Base-by-base conservation (phyloP, 2,797 vertebrate species). In the Lepus townsendii region DNA sequence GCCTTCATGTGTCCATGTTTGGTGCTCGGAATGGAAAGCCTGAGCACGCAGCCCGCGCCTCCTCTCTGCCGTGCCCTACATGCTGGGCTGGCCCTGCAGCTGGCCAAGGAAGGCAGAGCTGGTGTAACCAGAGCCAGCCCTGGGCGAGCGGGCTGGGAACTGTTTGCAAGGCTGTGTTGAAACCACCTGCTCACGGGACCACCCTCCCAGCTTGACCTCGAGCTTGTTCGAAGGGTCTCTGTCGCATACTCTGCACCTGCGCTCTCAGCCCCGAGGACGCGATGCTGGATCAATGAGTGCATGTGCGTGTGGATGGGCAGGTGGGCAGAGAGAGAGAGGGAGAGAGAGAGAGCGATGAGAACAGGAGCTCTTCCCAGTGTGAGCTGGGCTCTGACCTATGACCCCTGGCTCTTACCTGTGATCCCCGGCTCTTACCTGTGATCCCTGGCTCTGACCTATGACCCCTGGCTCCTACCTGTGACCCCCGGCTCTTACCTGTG, bases 1-100 rank as follows among this genome's bases (percentile, higher is more conserved):
- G 2, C 0, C 26, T 2, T 35, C 30, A 3, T 0, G 66, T 24
- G 27, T 14, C 3, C 5, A 0, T 2, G 12, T n/a, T 20, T 6
- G 54, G 22, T 6, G 35, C 42, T 54, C 1, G 17, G 42, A 5
- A 10, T 27, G 14, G n/a, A 35, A 7, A 32, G 6, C 12, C 12
- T 32, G 69, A 26, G 35, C 11, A 0, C 0, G 1, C 0, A 10
- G 32, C n/a, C 24, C 62, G 19, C 75, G 4, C 60, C 17, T n/a
- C 42, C 66, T 27, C 42, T 52, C 57, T 26, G 93, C 8, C 57
- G 27, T 20, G 12, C 16, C 10, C 22, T 0, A 0, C 0, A 1
- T 14, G 7, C 60, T 35, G 24, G 72, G 69, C 38, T 62, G 52
- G 83, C 26, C 65, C 50, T 26, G 63, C 30, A 19, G 32, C 6